phyloP scores from a whole-genome alignment of 2,888 invertebrate species.

The Lasioglossum lativentre region DNA sequence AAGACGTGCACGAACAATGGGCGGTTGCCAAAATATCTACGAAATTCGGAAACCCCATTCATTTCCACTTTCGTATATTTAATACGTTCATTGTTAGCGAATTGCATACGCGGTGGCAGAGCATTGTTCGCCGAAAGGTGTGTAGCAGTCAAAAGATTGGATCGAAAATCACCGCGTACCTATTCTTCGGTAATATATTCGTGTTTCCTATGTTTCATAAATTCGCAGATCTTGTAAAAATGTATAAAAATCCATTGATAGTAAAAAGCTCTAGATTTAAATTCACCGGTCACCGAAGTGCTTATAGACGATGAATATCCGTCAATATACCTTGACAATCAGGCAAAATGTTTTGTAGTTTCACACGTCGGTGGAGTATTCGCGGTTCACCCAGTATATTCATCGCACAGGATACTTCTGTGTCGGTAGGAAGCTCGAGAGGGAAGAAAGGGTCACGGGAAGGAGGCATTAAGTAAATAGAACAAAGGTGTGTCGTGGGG shows the following conservation, averaged over 20 bases:
- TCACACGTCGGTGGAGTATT: neutral
- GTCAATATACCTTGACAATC: too few species aligned
- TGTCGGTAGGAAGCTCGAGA: neutral
- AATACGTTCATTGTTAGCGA: neutral
- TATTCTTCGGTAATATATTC: neutral
- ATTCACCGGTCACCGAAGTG: too few species aligned
- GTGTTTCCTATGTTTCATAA: neutral
- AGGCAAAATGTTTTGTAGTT: neutral
- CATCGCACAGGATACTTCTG: neutral
- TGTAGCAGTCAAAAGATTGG: neutral
- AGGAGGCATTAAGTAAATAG: conserved; percentile 35
- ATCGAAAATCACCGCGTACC: neutral
- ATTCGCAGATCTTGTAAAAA: neutral
- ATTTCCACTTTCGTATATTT: neutral
- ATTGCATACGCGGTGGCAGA: neutral
- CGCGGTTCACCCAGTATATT: neutral
- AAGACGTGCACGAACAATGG: conserved; percentile 31
- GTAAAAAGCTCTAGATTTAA: neutral
- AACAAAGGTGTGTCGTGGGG: conserved; percentile 51
- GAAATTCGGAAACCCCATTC: neutral
- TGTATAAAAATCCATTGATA: neutral
- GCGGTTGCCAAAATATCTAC: neutral
- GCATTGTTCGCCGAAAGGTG: neutral
- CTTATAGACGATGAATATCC: too few species aligned
- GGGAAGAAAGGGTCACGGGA: conserved; percentile 5